Evolutionary conservation across 2,888 invertebrate genomes (phyloP), one percentile per base, ranked within the genome.

Genomic region (Colostygia pectinataria): DNA sequence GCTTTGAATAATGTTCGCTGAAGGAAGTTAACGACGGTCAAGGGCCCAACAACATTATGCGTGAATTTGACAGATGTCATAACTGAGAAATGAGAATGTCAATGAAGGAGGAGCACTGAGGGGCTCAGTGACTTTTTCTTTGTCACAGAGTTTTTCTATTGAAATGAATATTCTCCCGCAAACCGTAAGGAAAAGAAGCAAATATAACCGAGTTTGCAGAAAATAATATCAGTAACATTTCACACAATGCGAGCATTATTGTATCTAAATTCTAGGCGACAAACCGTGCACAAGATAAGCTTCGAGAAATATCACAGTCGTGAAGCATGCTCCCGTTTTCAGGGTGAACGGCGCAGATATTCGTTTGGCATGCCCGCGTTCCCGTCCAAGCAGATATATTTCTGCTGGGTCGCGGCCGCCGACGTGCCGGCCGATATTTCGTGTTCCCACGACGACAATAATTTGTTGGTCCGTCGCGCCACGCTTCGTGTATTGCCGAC

Each of bases 381-480:
- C 54, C 43, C 57, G 55, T 53, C 61, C 63, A 61, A 56, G 67
- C 65, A 68, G 74, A 74, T 76, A 77, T 75, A 77, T 77, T 71
- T 77, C 75, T 75, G 68, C 71, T 68, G 67, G 74, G 69, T 73
- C 68, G 65, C 62, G 64, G 63, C 68, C 65, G 70, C 66, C 68
- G 69, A 71, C 75, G 71, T 68, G 72, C 71, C 71, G 69, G 66
- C 77, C 80, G 78, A 82, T 83, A 83, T 83, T 82, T 82, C 82
- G 74, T 80, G 74, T 73, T 84, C 83, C 84, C 84, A 68, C 75
- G 81, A 77, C 82, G 83, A 81, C 83, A 77, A 85, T 86, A 87
- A 86, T 86, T 86, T 85, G 84, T 85, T 83, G 77, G 82, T 80
- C 78, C 82, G 79, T 80, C 80, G 79, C 75, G 68, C 72, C 70